phyloP scores from a whole-genome alignment of 2,888 invertebrate species.

The Mythimna impura region DNA sequence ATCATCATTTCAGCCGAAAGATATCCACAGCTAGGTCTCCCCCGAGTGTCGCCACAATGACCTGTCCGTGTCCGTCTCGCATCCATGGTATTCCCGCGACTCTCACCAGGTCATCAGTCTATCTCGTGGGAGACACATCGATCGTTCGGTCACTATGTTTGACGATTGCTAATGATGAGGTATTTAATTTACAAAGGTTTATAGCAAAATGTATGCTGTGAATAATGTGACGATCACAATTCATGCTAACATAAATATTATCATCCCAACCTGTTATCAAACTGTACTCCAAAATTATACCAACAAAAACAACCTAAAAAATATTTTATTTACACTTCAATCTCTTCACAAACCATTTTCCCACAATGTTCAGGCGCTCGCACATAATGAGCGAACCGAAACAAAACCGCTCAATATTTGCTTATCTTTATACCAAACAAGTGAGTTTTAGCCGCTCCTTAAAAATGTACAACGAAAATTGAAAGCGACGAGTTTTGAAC shows the following conservation, averaged over 20 bases:
- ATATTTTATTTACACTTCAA: slow-evolving; percentile 38
- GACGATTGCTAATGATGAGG: background rate
- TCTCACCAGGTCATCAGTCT: too few species aligned
- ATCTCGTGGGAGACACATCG: too few species aligned
- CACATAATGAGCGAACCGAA: slow-evolving; percentile 38
- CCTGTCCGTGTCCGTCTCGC: too few species aligned
- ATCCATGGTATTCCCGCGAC: too few species aligned
- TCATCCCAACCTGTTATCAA: background rate
- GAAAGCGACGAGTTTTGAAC: slow-evolving; percentile 40
- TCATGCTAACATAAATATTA: background rate
- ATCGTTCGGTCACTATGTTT: too few species aligned
- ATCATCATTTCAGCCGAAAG: too few species aligned
- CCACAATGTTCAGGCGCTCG: slow-evolving; percentile 23
- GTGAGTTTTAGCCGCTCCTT: slow-evolving; percentile 47
- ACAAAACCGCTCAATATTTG: slow-evolving; percentile 49
- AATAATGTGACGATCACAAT: background rate
- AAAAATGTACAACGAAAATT: slow-evolving; percentile 58
- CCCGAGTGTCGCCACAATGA: too few species aligned
- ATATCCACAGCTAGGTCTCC: too few species aligned
- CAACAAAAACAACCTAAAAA: slow-evolving; percentile 5
- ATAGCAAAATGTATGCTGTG: background rate
- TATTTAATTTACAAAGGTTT: background rate
- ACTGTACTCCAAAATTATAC: slow-evolving; percentile 6
- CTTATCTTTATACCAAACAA: slow-evolving; percentile 57
- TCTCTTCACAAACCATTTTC: slow-evolving; percentile 13